Evolutionary conservation across 2,888 invertebrate genomes (phyloP).

Genomic region (Stenichneumon culpator): DNA sequence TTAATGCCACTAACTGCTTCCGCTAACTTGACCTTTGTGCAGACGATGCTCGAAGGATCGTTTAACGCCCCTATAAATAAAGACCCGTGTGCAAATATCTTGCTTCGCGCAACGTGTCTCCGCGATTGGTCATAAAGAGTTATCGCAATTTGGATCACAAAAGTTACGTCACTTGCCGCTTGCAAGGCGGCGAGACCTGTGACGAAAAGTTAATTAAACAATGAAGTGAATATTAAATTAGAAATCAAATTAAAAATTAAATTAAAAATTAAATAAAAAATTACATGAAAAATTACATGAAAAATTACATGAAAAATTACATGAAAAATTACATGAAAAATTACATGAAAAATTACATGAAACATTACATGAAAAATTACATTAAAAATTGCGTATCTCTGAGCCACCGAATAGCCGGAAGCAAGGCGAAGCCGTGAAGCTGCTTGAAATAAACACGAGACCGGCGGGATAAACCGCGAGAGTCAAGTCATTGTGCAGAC

Average conservation of each 20-base stretch:
- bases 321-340: background rate
- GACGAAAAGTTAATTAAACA: too few species aligned
- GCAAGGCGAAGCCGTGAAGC: conserved; percentile 60
- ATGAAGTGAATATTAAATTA: too few species aligned
- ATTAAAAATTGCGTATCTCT: conserved; percentile 16
- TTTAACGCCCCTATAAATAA: conserved; percentile 17
- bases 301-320: background rate
- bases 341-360: background rate
- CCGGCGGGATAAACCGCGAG: conserved; percentile 44
- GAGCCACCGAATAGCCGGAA: conserved; percentile 46
- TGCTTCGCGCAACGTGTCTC: too few species aligned
- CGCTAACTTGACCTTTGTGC: conserved; percentile 66
- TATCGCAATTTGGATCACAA: too few species aligned
- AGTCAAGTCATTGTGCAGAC: conserved; percentile 65
- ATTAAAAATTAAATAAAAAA: too few species aligned
- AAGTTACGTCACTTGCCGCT: too few species aligned
- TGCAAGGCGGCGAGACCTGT: too few species aligned
- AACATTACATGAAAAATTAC: background rate
- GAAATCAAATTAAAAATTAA: too few species aligned
- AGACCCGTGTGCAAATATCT: background rate
- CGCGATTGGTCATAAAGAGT: too few species aligned
- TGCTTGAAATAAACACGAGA: conserved; percentile 68
- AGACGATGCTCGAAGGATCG: conserved; percentile 4
- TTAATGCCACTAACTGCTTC: conserved; percentile 47
- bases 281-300: too few species aligned